A percentile compares a stretch with the other conserved stretches of the same genome.
These are phyloP conservation scores for Ctenosaura bakeri DNA, from an alignment of 2,797 vertebrate genomes.

Conservation along the genomic window DNA sequence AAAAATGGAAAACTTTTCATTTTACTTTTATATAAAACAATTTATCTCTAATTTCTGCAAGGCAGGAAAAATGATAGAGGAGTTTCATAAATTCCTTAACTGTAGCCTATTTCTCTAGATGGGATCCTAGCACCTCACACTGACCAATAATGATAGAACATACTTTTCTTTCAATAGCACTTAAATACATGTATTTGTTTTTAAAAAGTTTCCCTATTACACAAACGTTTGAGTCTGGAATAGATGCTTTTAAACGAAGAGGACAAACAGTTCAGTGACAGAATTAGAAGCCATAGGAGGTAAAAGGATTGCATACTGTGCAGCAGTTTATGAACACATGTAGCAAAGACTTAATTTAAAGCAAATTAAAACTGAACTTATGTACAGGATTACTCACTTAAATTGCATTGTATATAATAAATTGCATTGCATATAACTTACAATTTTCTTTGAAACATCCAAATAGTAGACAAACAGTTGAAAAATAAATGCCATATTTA, in stretches of 20 bases:
- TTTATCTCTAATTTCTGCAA: background rate
- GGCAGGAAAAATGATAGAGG: background rate
- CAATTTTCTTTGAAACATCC: slow-evolving; percentile 5
- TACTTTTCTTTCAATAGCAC: slow-evolving; percentile 14
- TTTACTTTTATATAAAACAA: background rate
- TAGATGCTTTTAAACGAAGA: slow-evolving; percentile 38
- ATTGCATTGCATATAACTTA: accelerated
- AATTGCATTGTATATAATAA: background rate
- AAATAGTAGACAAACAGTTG: background rate
- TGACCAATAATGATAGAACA: slow-evolving; percentile 24
- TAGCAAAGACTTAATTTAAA: background rate
- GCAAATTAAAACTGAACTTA: background rate
- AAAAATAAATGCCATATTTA: background rate
- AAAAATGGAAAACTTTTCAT: slow-evolving; percentile 36
- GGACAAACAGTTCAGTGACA: slow-evolving; percentile 33
- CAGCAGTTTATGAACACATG: background rate
- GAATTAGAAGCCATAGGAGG: slow-evolving; percentile 34
- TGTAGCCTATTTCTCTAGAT: slow-evolving; percentile 34
- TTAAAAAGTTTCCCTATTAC: slow-evolving; percentile 32
- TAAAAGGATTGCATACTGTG: background rate
- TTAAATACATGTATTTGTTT: slow-evolving; percentile 30
- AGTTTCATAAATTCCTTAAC: background rate
- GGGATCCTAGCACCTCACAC: slow-evolving; percentile 33
- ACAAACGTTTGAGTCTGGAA: slow-evolving; percentile 42
- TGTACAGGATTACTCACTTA: background rate